phyloP scores from a whole-genome alignment of 2,113 vertebrate species.

The Microtus montanus region DNA sequence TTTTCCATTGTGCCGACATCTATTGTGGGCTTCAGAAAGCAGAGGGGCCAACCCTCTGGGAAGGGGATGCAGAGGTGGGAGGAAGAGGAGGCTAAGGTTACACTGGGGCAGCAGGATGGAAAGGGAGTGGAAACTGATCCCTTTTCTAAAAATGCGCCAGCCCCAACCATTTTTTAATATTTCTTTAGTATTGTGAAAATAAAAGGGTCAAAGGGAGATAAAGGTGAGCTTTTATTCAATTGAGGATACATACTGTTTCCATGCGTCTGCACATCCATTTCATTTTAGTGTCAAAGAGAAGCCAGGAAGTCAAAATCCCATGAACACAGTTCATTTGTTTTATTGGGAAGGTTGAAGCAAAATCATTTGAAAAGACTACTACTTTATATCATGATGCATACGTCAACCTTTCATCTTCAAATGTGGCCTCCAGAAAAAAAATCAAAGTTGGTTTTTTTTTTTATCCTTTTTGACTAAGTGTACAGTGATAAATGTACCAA shows the following conservation, averaged over 20 bases:
- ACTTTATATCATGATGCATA: conserved; percentile 78
- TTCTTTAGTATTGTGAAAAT: conserved; percentile 81
- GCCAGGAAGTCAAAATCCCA: conserved; percentile 76
- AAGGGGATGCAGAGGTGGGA: conserved; percentile 63
- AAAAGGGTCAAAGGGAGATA: conserved; percentile 80
- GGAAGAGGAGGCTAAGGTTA: conserved; percentile 74
- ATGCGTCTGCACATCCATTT: conserved; percentile 81
- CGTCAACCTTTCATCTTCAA: conserved; percentile 81
- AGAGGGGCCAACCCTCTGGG: conserved; percentile 60
- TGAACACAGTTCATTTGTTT: conserved; percentile 81
- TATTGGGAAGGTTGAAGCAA: conserved; percentile 80
- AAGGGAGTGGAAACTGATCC: conserved; percentile 63
- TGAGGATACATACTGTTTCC: conserved; percentile 78
- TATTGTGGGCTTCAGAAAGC: conserved; percentile 68
- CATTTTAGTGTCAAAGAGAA: conserved; percentile 81
- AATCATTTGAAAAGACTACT: conserved; percentile 78
- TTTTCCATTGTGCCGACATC: conserved; percentile 53
- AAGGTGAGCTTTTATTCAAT: conserved; percentile 79
- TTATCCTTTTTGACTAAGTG: conserved; percentile 74
- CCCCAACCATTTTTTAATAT: conserved; percentile 78
- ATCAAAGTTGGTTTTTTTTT: conserved; percentile 74
- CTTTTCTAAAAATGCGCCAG: conserved; percentile 77
- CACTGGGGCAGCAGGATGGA: conserved; percentile 45
- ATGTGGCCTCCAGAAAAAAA: conserved; percentile 72
- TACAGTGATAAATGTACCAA: conserved; percentile 79